Evolutionary conservation across 2,113 vertebrate genomes (phyloP).

Genomic region (Pogonocichla stellata): DNA sequence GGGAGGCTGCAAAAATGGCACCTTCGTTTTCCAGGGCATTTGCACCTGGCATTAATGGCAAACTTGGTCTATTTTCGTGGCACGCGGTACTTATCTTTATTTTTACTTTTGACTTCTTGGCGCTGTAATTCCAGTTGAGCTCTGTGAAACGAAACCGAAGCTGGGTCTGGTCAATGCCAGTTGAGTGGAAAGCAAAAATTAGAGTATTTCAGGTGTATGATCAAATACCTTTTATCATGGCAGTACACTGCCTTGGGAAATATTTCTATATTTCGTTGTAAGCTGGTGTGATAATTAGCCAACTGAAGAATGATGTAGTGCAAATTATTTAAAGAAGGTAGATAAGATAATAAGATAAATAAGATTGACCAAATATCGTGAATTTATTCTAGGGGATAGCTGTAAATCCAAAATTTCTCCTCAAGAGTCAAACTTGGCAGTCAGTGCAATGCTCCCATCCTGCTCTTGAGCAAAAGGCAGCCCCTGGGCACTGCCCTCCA

Average conservation of each 20-base stretch:
- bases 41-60: background rate
- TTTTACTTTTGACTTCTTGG: background rate
- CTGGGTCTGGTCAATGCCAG: background rate
- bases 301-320: fast-evolving
- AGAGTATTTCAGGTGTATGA: background rate
- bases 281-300: background rate
- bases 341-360: background rate
- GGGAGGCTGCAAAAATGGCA: conserved; percentile 4
- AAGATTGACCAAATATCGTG: background rate
- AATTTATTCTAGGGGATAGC: background rate
- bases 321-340: background rate
- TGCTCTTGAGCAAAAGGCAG: background rate
- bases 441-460: background rate
- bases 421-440: background rate
- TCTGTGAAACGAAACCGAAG: background rate
- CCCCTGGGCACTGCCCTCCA: fast-evolving
- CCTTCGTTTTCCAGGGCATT: background rate
- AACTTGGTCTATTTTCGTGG: background rate
- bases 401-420: background rate
- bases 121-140: background rate
- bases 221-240: background rate
- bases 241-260: background rate
- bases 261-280: background rate
- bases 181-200: background rate
- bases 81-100: background rate